Percentiles rank a stretch among this genome's conserved stretches.
Evolutionary conservation across 2,797 vertebrate genomes (phyloP).

Genomic region (Leucoraja ocellata): DNA sequence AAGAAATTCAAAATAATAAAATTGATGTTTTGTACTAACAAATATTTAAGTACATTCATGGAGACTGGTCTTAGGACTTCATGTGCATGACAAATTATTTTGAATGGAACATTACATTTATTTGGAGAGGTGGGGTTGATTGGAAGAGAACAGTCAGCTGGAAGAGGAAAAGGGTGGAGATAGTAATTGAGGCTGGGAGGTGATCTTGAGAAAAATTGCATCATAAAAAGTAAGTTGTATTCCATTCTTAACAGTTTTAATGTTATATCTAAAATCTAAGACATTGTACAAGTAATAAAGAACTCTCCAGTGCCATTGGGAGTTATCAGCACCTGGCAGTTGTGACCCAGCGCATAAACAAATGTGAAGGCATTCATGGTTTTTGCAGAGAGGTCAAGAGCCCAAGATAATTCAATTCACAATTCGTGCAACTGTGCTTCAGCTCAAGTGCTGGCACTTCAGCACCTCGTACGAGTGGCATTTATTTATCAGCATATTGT

Average conservation of each 20-base stretch:
- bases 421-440: conserved; percentile 1
- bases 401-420: no score
- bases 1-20: no score
- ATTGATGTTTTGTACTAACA: neutral
- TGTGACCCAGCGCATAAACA: neutral
- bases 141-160: no score
- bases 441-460: neutral
- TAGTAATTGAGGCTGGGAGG: no score
- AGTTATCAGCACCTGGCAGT: neutral
- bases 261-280: neutral
- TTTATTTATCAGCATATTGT: neutral
- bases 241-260: neutral
- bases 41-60: neutral
- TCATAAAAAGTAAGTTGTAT: neutral
- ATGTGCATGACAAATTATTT: neutral
- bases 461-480: neutral
- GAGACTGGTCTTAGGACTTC: neutral
- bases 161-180: neutral
- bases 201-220: neutral
- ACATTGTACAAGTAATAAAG: neutral
- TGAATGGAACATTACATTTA: neutral
- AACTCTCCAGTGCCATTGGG: neutral
- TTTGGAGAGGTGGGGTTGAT: neutral
- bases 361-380: neutral
- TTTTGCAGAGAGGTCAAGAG: neutral